These are phyloP conservation scores for Hephaestus fuliginosus DNA, from an alignment of 2,797 vertebrate species.

Conservation along the genomic window DNA sequence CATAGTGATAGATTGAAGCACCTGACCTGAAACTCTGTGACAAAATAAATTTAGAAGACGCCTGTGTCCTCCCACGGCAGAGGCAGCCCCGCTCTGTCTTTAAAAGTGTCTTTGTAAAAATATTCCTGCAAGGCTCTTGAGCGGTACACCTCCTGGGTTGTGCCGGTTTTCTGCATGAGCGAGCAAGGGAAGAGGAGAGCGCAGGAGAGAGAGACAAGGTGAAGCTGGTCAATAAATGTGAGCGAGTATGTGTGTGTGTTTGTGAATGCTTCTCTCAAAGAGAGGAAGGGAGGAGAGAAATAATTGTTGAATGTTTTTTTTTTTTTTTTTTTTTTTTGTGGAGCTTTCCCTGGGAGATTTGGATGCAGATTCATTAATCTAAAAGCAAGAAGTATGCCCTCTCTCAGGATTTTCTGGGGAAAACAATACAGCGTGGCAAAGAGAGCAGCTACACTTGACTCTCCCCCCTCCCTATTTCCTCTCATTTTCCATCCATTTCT, in stretches of 20 bases:
- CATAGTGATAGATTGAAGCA: slow-evolving; percentile 32
- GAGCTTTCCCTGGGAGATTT: slow-evolving; percentile 50
- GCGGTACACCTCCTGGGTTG: slow-evolving; percentile 20
- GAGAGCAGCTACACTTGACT: slow-evolving; percentile 44
- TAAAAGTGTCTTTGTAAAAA: slow-evolving; percentile 37
- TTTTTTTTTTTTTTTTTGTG: slow-evolving; percentile 47
- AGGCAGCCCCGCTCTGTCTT: slow-evolving; percentile 19
- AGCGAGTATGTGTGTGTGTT: slow-evolving; percentile 2
- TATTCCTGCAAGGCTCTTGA: slow-evolving; percentile 29
- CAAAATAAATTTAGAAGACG: slow-evolving; percentile 42
- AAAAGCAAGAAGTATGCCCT: slow-evolving; percentile 50
- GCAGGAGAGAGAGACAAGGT: slow-evolving; percentile 30
- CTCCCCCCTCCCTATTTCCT: slow-evolving; percentile 3
- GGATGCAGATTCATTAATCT: slow-evolving; percentile 66
- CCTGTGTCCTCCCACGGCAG: slow-evolving; percentile 9
- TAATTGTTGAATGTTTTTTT: slow-evolving; percentile 45
- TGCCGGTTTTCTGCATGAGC: slow-evolving; percentile 50
- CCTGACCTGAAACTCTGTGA: slow-evolving; percentile 42
- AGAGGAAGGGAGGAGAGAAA: slow-evolving; percentile 48
- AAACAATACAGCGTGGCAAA: slow-evolving; percentile 27
- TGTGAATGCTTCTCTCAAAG: slow-evolving; percentile 7
- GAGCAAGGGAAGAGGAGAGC: slow-evolving; percentile 16
- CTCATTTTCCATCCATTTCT: slow-evolving; percentile 22
- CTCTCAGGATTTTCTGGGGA: slow-evolving; percentile 44
- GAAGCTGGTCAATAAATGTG: slow-evolving; percentile 50